Evolutionary conservation across 2,888 invertebrate species (phyloP).

Genomic region (Aquatica leii): DNA sequence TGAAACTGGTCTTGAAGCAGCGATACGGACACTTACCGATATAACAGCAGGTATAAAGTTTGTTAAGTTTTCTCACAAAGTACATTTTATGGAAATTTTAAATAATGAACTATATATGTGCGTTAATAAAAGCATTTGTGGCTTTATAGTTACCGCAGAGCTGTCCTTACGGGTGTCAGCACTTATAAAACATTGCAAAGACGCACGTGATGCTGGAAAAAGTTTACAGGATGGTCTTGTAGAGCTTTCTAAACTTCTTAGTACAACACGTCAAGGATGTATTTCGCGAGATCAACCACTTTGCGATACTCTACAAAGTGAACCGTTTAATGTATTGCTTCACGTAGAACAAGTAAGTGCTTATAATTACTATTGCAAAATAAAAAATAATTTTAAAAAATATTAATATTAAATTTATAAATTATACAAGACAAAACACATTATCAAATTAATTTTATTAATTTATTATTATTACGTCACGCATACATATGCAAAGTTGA

Average conservation of each 20-base stretch:
- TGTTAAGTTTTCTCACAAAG: conserved; percentile 9
- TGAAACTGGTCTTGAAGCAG: conserved; percentile 21
- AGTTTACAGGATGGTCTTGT: conserved; percentile 67
- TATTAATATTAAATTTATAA: no score
- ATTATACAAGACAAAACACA: no score
- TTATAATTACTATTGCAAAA: conserved; percentile 12
- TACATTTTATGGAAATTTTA: conserved; percentile 3
- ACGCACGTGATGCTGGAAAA: conserved; percentile 65
- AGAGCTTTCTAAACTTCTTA: conserved; percentile 68
- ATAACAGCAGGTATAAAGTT: conserved; percentile 19
- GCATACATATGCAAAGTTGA: no score
- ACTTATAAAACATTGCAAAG: conserved; percentile 65
- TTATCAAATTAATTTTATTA: no score
- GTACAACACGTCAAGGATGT: conserved; percentile 71
- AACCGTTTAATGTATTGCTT: conserved; percentile 72
- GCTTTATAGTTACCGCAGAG: conserved; percentile 64
- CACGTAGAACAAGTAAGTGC: conserved; percentile 68
- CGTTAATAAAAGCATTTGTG: not conserved
- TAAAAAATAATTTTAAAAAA: not conserved
- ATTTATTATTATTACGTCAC: no score
- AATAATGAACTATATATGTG: not conserved
- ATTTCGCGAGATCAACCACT: conserved; percentile 73
- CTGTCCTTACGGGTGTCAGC: conserved; percentile 66
- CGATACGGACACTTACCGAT: conserved; percentile 17
- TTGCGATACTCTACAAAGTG: conserved; percentile 78